Evolutionary conservation across 2,888 invertebrate genomes (phyloP).

Genomic region (Lagria hirta): DNA sequence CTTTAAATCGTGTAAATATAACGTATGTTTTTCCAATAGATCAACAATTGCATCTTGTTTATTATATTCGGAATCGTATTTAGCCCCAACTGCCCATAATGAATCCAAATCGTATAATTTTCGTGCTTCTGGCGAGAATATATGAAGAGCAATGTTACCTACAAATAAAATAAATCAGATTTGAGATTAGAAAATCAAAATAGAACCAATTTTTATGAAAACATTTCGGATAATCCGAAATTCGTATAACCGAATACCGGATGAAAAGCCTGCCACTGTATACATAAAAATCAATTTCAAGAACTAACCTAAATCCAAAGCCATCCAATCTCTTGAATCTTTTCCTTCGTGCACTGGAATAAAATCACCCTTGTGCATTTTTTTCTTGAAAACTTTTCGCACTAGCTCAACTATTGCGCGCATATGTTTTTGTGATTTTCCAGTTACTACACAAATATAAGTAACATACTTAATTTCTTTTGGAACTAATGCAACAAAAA

Average conservation of each 20-base stretch:
- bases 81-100: constrained; percentile 84
- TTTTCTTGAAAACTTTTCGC: constrained; percentile 74
- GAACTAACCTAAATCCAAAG: constrained; percentile 82
- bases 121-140: constrained; percentile 74
- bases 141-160: constrained; percentile 91
- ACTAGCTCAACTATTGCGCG: constrained; percentile 73
- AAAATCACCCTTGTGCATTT: constrained; percentile 62
- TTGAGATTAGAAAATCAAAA: too few relatives aligned
- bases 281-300: constrained; percentile 2
- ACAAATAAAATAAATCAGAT: constrained; percentile 41
- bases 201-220: too few relatives aligned
- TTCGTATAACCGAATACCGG: too few relatives aligned
- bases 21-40: constrained; percentile 68
- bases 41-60: constrained; percentile 63
- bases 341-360: constrained; percentile 79
- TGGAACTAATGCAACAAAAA: constrained; percentile 80
- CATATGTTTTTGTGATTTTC: constrained; percentile 74
- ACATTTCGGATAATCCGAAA: too few relatives aligned
- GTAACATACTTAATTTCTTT: constrained; percentile 76
- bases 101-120: constrained; percentile 83
- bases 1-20: constrained; percentile 64
- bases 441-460: constrained; percentile 80
- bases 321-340: constrained; percentile 79
- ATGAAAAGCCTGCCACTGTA: too few relatives aligned
- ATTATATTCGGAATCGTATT: constrained; percentile 73